Evolutionary conservation across 2,113 vertebrate genomes (phyloP).

Genomic region (Platichthys flesus): DNA sequence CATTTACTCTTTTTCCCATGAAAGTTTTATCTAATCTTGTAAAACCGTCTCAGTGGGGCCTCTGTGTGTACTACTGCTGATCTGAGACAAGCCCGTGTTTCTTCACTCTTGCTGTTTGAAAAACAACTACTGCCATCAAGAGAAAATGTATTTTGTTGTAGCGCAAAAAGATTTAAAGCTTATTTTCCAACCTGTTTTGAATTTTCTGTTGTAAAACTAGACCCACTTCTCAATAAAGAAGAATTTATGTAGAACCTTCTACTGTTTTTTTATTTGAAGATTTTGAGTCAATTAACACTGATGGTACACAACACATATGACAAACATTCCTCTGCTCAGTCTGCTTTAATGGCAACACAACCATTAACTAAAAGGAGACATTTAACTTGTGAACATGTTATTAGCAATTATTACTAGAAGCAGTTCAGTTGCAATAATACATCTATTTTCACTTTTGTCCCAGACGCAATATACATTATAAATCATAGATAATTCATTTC

Average conservation of each 20-base stretch:
- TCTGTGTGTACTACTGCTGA: slow-evolving; percentile 8
- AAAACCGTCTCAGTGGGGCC: neutral
- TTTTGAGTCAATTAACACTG: neutral
- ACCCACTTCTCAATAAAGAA: slow-evolving; percentile 58
- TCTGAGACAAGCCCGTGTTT: neutral
- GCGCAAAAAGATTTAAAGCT: slow-evolving; percentile 6
- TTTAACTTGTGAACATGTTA: neutral
- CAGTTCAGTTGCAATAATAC: too few species aligned
- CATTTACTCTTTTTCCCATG: too few species aligned
- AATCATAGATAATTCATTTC: too few species aligned
- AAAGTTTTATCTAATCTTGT: neutral
- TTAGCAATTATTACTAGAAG: neutral
- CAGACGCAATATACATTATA: neutral
- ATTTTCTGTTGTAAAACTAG: slow-evolving; percentile 15
- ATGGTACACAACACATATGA: neutral
- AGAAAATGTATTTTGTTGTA: slow-evolving; percentile 13
- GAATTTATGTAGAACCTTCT: slow-evolving; percentile 38
- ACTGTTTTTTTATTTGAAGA: slow-evolving; percentile 10
- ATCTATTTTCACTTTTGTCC: neutral
- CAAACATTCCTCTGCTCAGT: slow-evolving; percentile 6
- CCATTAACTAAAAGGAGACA: neutral
- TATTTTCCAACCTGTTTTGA: slow-evolving; percentile 21
- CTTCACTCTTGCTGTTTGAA: slow-evolving; percentile 11
- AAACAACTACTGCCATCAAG: slow-evolving; percentile 7
- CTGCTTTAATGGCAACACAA: slow-evolving; percentile 25